Evolutionary conservation across 2,113 vertebrate species (phyloP).

Genomic region (Lepus europaeus): DNA sequence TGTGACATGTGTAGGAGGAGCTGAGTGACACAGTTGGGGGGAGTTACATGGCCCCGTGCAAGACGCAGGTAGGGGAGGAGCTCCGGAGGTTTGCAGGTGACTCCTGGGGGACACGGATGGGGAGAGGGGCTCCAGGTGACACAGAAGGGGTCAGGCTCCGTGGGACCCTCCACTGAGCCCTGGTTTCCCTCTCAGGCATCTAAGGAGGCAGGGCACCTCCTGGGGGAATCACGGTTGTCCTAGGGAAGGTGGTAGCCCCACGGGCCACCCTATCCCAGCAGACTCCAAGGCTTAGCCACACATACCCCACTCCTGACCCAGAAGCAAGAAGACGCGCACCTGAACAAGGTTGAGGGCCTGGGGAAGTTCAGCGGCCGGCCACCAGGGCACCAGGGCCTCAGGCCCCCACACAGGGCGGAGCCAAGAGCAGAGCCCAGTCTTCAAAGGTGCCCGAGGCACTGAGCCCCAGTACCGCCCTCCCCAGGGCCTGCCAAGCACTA

Average conservation of each 20-base stretch:
- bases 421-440: no score
- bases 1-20: background rate
- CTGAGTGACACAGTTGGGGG: background rate
- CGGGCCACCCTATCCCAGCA: no score
- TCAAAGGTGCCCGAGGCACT: background rate
- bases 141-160: background rate
- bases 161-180: background rate
- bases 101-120: background rate
- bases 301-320: rapidly evolving
- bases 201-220: no score
- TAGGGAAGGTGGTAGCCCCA: no score
- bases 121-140: background rate
- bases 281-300: rapidly evolving
- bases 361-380: rapidly evolving
- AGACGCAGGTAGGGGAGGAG: background rate
- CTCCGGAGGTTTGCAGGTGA: background rate
- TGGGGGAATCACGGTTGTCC: rapidly evolving
- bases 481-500: no score
- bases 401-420: no score
- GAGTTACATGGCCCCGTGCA: background rate
- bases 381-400: no score
- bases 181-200: rapidly evolving
- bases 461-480: background rate
- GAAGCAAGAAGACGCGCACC: no score
- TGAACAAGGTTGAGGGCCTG: rapidly evolving